Base-by-base conservation (phyloP, 2,888 invertebrate species). In the Tigriopus californicus region DNA sequence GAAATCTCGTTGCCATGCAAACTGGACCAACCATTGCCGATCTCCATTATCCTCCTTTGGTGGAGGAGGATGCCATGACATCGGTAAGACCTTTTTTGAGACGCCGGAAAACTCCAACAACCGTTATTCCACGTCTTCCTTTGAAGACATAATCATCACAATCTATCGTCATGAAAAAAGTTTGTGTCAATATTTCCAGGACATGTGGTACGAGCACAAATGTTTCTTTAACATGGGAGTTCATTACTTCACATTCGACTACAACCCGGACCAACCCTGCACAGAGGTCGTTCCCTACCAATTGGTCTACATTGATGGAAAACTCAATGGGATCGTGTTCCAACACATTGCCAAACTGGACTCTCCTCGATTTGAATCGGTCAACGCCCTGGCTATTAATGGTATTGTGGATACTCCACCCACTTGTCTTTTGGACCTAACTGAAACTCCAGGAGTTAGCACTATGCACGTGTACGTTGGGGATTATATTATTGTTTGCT, bases 391-490 rank as follows among this genome's bases (percentile, higher is more conserved):
- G 15, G 57, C 57, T 18, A 46, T 57, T 15, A 3, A 6, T 4
- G 24, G 2, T 1, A 57, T 57, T 8, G 46, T 57, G 48, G 41
- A 57, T 18, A 15, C 15, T 57, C 44, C 57, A 49, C 57, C 57
- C 18, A 57, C 44, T 13, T 57, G 57, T 24, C 8, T 57, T 15
- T n/a, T 22, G 15, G 57, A 57, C 1, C 20, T 25, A 2, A 1
- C 20, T 2, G 57, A 6, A 3, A 41, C 40, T 24, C n/a, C 41
- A 15, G 57, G 57, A 46, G 46, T 57, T 15, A 41, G 41, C 12
- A 57, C 57, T 11, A 57, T 57, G 57, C 57, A 57, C 46, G 20
- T 41, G n/a, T 57, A 57, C 6, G 42, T 57, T 22, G n/a, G 24
- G 13, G 33, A 52, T 24, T 52, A 52, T 24, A 25, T 52, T 11